Evolutionary conservation across 2,888 invertebrate genomes (phyloP).

Genomic region (Tenthredo distinguenda): DNA sequence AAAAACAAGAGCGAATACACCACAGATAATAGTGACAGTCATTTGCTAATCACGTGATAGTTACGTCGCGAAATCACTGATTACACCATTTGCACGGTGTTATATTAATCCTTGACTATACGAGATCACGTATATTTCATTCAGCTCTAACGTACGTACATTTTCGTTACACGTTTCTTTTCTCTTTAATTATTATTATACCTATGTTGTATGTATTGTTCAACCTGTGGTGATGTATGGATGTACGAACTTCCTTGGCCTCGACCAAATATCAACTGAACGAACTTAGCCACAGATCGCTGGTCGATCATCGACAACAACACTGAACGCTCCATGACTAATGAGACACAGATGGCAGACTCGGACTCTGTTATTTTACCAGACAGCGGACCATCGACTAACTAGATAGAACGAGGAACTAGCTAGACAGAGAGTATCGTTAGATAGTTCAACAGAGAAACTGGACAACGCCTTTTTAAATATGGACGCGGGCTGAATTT

Average conservation of each 20-base stretch:
- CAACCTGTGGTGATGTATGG: neutral
- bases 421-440: neutral
- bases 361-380: neutral
- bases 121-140: neutral
- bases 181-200: constrained; percentile 1
- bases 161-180: neutral
- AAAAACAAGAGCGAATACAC: constrained; percentile 26
- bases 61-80: constrained; percentile 49
- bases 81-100: constrained; percentile 1
- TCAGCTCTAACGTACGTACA: neutral
- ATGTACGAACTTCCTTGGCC: neutral
- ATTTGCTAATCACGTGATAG: constrained; percentile 59
- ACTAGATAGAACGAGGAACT: neutral
- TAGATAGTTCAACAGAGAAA: neutral
- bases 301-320: neutral
- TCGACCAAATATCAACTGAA: neutral
- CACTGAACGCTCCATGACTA: neutral
- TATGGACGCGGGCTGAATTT: neutral
- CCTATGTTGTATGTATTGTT: neutral
- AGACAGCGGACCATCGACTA: neutral
- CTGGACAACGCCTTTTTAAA: neutral
- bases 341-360: neutral
- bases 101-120: neutral
- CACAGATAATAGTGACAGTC: constrained; percentile 53
- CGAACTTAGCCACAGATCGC: neutral